Evolutionary conservation across 2,113 vertebrate genomes (phyloP).

Genomic region (Megaptera novaeangliae): DNA sequence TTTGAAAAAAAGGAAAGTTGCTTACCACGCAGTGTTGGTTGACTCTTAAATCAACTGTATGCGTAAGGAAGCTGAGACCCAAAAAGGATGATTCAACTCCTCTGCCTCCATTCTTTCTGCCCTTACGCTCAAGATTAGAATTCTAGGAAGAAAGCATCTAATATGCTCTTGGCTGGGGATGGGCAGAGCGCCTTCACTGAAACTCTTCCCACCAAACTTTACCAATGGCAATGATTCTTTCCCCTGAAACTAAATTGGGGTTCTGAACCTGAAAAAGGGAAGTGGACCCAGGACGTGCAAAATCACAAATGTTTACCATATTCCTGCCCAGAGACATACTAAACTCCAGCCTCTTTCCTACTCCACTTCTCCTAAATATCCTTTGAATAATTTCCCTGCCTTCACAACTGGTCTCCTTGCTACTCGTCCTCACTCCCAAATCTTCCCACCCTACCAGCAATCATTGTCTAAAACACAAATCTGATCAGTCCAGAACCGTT

Average conservation of each 20-base stretch:
- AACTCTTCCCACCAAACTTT: not conserved
- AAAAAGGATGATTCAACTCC: not conserved
- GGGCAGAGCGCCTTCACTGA: not conserved
- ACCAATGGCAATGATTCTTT: not conserved
- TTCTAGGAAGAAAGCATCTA: not conserved
- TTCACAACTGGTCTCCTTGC: not conserved
- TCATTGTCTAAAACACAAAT: not conserved
- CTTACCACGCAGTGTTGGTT: not conserved
- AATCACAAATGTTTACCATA: not conserved
- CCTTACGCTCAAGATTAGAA: not conserved
- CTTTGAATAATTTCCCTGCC: not conserved
- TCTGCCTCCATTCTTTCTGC: not conserved
- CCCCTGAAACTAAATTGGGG: not conserved
- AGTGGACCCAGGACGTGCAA: not conserved
- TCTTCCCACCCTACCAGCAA: not conserved
- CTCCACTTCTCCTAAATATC: not conserved
- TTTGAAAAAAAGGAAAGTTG: not conserved
- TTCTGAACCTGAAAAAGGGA: not conserved
- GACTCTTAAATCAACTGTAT: not conserved
- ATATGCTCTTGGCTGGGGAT: not conserved
- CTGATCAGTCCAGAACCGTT: not conserved
- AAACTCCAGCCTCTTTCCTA: not conserved
- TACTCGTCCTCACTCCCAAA: not conserved
- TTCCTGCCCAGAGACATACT: not conserved
- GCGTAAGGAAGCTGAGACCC: not conserved